phyloP scores from a whole-genome alignment of 1,140 invertebrate species.

The Brachionus paranguensis region DNA sequence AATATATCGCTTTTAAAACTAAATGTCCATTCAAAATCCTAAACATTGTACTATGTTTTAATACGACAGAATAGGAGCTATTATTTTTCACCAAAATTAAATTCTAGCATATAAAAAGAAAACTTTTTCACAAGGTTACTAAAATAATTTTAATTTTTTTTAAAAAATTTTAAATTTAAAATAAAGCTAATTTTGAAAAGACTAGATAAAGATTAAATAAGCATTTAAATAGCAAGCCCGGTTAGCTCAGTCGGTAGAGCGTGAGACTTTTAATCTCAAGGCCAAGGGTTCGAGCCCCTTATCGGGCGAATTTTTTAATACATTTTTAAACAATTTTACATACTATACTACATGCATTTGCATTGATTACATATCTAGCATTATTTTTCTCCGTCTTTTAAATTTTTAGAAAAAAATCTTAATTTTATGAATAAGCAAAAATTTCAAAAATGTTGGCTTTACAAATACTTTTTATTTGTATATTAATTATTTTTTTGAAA shows the following conservation, averaged over 20 bases:
- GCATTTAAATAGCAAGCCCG: background rate
- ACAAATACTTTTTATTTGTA: background rate
- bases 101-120: too few relatives aligned
- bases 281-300: background rate
- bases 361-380: background rate
- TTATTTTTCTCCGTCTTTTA: background rate
- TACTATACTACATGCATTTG: background rate
- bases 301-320: background rate
- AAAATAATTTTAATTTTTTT: too few relatives aligned
- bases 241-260: background rate
- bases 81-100: too few relatives aligned
- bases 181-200: background rate
- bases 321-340: background rate
- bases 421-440: background rate
- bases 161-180: too few relatives aligned
- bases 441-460: background rate
- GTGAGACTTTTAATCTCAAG: background rate
- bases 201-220: background rate
- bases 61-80: too few relatives aligned
- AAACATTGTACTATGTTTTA: too few relatives aligned
- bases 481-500: background rate
- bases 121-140: too few relatives aligned
- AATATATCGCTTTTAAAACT: too few relatives aligned
- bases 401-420: too few relatives aligned
- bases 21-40: too few relatives aligned